Evolutionary conservation across 2,113 vertebrate species (phyloP).

Genomic region (Chelonoidis abingdonii): DNA sequence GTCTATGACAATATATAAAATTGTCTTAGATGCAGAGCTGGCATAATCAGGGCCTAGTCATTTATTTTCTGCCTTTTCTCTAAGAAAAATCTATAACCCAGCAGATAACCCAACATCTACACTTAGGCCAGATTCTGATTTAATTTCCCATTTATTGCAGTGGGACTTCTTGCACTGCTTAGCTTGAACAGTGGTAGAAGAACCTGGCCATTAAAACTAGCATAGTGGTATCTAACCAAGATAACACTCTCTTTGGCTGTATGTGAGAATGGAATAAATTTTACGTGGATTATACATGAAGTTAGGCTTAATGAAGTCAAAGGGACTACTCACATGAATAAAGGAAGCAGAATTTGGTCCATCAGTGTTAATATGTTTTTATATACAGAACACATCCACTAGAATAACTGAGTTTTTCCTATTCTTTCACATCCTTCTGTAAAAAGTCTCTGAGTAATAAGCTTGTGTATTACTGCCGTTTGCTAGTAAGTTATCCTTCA

Average conservation of each 20-base stretch:
- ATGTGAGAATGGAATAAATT: neutral
- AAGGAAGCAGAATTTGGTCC: slow-evolving; percentile 25
- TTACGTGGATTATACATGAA: neutral
- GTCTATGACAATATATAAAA: neutral
- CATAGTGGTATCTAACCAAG: neutral
- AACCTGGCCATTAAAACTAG: slow-evolving; percentile 13
- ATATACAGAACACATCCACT: slow-evolving; percentile 5
- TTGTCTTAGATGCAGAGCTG: neutral
- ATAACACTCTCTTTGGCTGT: neutral
- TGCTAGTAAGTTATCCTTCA: neutral
- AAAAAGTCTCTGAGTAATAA: slow-evolving; percentile 26
- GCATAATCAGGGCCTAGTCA: neutral
- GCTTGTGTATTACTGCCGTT: neutral
- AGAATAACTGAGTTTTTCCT: neutral
- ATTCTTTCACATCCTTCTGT: slow-evolving; percentile 26
- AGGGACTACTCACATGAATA: slow-evolving; percentile 3
- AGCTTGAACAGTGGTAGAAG: neutral
- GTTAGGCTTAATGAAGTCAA: slow-evolving; percentile 43
- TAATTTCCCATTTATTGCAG: neutral
- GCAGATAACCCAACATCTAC: neutral
- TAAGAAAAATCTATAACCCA: neutral
- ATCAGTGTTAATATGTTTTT: slow-evolving; percentile 15
- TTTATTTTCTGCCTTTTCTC: neutral
- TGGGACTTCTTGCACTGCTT: neutral
- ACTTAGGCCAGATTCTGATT: neutral